Evolutionary conservation across 1,140 invertebrate genomes (phyloP).

Genomic region (Apis florea): DNA sequence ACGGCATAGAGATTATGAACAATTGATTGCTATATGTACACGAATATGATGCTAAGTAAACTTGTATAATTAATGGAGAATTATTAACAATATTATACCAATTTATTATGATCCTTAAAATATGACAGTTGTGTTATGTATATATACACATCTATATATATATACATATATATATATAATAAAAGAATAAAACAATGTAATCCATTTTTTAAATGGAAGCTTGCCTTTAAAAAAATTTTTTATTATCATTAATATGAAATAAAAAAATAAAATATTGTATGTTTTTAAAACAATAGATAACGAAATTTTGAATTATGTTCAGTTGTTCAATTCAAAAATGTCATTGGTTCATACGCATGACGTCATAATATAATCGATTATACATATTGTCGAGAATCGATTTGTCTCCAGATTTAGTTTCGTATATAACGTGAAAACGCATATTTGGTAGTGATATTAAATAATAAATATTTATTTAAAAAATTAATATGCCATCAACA

Average conservation of each 20-base stretch:
- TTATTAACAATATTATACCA: slow-evolving; percentile 57
- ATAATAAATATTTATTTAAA: slow-evolving; percentile 17
- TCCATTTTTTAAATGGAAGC: slow-evolving; percentile 62
- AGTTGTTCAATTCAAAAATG: not conserved
- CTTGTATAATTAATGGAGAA: slow-evolving; percentile 67
- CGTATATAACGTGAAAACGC: not conserved
- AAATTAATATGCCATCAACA: slow-evolving; percentile 61
- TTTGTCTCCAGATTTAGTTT: not conserved
- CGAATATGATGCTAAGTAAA: slow-evolving; percentile 63
- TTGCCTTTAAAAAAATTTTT: slow-evolving; percentile 28
- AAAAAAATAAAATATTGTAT: slow-evolving; percentile 36
- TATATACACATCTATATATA: slow-evolving; percentile 61
- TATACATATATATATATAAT: slow-evolving; percentile 65
- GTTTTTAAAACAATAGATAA: slow-evolving; percentile 20
- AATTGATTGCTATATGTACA: slow-evolving; percentile 60
- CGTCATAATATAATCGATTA: slow-evolving; percentile 25
- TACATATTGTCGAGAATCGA: slow-evolving; percentile 19
- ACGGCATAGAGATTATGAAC: slow-evolving; percentile 57
- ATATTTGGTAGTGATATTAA: not conserved
- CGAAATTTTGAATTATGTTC: slow-evolving; percentile 6
- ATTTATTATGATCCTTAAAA: slow-evolving; percentile 63
- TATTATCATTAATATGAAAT: slow-evolving; percentile 1
- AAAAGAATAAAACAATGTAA: slow-evolving; percentile 65
- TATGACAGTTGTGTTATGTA: slow-evolving; percentile 69
- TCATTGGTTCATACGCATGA: slow-evolving; percentile 11